Conservation (phyloP, 1,140 invertebrate genomes). For the Tetranychus cinnabarinus region DNA sequence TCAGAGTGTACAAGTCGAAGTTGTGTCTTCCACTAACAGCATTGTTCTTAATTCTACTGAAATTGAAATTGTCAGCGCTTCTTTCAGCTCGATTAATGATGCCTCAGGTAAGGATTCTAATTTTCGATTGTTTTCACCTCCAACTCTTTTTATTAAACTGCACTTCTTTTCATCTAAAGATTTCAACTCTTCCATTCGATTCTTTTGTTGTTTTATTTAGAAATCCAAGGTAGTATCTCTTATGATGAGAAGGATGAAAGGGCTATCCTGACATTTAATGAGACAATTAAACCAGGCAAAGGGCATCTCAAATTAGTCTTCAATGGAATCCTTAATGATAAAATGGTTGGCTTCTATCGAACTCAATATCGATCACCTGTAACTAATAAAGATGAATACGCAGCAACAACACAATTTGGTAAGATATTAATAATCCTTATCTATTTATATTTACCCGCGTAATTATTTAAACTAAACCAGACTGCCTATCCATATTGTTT, state of each 20-base stretch:
- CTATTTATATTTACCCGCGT: slow-evolving; percentile 7
- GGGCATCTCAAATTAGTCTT: slow-evolving; percentile 28
- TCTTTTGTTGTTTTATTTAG: not conserved
- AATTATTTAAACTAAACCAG: too few relatives aligned
- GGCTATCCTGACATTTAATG: not conserved
- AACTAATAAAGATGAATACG: slow-evolving; percentile 37
- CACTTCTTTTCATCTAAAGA: not conserved
- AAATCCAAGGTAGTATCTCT: not conserved
- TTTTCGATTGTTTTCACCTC: not conserved
- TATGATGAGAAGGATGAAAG: not conserved
- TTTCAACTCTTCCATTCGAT: not conserved
- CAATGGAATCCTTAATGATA: slow-evolving; percentile 63
- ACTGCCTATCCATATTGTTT: too few relatives aligned
- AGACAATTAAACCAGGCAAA: slow-evolving; percentile 1
- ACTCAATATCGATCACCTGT: slow-evolving; percentile 44
- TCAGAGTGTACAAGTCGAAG: not conserved
- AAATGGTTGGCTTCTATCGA: slow-evolving; percentile 80
- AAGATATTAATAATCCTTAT: too few relatives aligned
- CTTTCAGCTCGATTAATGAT: not conserved
- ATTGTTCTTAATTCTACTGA: not conserved
- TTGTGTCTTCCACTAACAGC: not conserved
- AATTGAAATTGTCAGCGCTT: not conserved
- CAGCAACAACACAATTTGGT: slow-evolving; percentile 71
- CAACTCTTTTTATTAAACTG: not conserved
- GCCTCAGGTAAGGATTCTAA: not conserved